Base-by-base conservation (phyloP, 2,113 vertebrate species). In the Corydoras sp. region DNA sequence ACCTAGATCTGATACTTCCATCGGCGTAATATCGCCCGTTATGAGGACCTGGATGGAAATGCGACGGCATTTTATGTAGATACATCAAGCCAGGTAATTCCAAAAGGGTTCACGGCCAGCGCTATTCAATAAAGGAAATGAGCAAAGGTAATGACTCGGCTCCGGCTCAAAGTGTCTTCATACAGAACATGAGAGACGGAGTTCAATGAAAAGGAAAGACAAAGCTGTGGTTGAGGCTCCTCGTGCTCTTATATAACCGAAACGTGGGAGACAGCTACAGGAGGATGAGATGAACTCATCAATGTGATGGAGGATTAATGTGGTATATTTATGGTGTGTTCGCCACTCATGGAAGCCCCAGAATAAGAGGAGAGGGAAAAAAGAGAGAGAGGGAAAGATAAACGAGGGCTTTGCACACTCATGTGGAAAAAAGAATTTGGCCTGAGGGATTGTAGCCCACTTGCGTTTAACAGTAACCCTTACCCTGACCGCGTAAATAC, bases 241-340 rank as follows among this genome's bases (percentile, higher is more conserved):
- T 64, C 61, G 58, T 61, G 53, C 48, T 68, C 59, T 80, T 80
- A 77, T 55, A 66, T 75, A 75, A 80, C 68, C 12, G n/a, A 63
- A 72, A 74, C 62, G 49, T 68, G 72, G 72, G 55, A 53, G 68
- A 75, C 72, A 69, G 72, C 74, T 72, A 72, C 61, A 61, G 55
- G 55, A 71, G 68, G 49, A 59, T 6, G 60, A 51, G 53, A 50
- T 62, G 62, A 65, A 48, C 67, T 48, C 53, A 62, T 73, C 71
- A 59, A 48, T 63, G 56, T 67, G 71, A 73, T 76, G 72, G 58
- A 65, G 56, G 67, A 74, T 70, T 69, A 70, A 78, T 74, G 68
- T 30, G 43, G 58, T 62, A 35, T 66, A 51, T 63, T 72, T 62
- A 53, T 56, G 14, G 54, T 56, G 54, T 56, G 54, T n/a, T 56